Evolutionary conservation across 2,797 vertebrate genomes (phyloP).

Genomic region (Molossus molossus): DNA sequence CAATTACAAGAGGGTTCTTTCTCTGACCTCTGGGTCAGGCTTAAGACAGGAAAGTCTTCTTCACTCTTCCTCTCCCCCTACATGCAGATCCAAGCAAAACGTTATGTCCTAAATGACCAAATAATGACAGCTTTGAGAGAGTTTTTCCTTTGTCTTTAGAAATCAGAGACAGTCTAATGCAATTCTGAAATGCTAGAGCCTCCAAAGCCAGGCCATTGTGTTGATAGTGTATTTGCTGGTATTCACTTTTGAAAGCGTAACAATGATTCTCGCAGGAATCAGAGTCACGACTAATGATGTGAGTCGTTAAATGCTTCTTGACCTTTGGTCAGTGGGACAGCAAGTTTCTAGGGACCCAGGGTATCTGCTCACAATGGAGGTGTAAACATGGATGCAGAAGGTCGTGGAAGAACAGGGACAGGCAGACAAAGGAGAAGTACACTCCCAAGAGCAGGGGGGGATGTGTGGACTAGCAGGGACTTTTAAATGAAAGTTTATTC

Average conservation of each 20-base stretch:
- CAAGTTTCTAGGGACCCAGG: not conserved
- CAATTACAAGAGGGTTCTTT: not conserved
- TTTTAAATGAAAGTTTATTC: constrained; percentile 63
- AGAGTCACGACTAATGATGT: not conserved
- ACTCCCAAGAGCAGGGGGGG: not conserved
- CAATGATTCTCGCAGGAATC: constrained; percentile 38
- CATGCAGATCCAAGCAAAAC: not conserved
- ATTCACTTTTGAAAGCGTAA: constrained; percentile 35
- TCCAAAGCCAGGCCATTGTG: not conserved
- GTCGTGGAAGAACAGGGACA: not conserved
- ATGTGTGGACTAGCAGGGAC: not conserved
- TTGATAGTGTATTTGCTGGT: not conserved
- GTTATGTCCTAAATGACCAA: not conserved
- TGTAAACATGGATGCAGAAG: not conserved
- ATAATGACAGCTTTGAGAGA: not conserved
- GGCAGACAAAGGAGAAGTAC: not conserved
- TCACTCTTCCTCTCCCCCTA: rapidly evolving
- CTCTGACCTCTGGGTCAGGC: not conserved
- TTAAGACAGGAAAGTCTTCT: not conserved
- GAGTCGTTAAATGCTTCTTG: constrained; percentile 56
- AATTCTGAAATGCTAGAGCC: not conserved
- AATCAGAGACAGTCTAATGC: not conserved
- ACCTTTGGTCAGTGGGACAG: constrained; percentile 54
- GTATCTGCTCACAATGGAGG: not conserved
- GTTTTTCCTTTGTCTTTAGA: not conserved